A percentile compares a stretch with the other conserved stretches of the same genome.
Conservation (phyloP, 2,797 vertebrate species). For the Alcedo quadribrachys region DNA sequence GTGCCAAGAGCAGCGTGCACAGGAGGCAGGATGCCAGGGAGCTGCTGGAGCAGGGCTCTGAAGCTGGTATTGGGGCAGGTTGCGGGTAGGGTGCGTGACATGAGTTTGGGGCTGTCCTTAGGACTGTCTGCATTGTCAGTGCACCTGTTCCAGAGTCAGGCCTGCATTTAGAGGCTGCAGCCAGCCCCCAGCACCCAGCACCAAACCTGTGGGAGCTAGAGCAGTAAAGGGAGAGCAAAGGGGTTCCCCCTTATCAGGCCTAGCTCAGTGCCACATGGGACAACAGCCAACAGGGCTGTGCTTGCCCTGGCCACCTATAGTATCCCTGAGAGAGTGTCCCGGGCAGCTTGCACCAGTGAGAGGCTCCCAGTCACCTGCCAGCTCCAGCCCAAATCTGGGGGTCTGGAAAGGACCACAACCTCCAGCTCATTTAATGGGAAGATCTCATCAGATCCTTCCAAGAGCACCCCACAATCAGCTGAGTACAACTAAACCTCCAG, state of each 20-base stretch:
- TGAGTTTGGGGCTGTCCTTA: not conserved
- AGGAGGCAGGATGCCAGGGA: fast-evolving
- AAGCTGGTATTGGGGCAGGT: not conserved
- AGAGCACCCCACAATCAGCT: not conserved
- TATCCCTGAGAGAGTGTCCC: not conserved
- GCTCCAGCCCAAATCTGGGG: not conserved
- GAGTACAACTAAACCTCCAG: not conserved
- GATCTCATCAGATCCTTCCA: not conserved
- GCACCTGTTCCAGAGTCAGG: not conserved
- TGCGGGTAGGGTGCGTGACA: fast-evolving
- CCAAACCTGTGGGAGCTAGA: not conserved
- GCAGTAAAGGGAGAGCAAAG: not conserved
- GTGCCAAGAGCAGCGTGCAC: fast-evolving
- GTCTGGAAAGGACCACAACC: not conserved
- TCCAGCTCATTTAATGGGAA: not conserved
- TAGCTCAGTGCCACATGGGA: not conserved
- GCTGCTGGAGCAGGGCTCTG: not conserved
- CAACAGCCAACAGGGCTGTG: not conserved
- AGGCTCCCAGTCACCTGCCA: not conserved
- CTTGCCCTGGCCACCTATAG: not conserved
- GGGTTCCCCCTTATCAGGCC: too few species aligned
- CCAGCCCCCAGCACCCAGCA: not conserved
- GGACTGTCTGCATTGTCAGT: not conserved
- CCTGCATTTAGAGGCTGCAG: not conserved
- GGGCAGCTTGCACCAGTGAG: fast-evolving